Evolutionary conservation across 2,888 invertebrate species (phyloP).

Genomic region (Coelopa pilipes): DNA sequence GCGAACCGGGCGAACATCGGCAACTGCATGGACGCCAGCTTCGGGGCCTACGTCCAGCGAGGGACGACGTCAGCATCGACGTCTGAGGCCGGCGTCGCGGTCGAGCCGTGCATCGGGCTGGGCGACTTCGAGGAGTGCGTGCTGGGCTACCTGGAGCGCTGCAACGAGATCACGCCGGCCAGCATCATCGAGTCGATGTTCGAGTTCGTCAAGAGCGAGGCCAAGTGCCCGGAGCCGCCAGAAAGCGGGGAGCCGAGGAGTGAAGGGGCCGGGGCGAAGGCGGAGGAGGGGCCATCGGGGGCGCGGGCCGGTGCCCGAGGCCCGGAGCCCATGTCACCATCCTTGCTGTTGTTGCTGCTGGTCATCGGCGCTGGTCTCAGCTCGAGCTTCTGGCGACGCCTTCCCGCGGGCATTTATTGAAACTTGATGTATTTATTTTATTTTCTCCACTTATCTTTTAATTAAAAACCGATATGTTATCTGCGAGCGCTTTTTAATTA

Average conservation of each 20-base stretch:
- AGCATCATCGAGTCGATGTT: conserved; percentile 83
- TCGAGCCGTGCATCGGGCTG: conserved; percentile 57
- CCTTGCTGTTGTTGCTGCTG: no score
- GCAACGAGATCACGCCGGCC: conserved; percentile 78
- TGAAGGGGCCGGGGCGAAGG: not conserved
- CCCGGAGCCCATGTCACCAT: no score
- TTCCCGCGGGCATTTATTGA: no score
- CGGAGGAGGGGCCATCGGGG: no score
- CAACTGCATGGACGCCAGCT: conserved; percentile 73
- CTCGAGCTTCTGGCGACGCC: no score
- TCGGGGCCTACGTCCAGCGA: conserved; percentile 64
- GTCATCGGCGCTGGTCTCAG: no score
- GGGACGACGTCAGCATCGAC: conserved; percentile 66
- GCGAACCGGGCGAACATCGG: conserved; percentile 71
- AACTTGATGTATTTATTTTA: no score
- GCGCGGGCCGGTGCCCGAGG: no score
- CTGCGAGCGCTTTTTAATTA: no score
- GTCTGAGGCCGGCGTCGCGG: conserved; percentile 26
- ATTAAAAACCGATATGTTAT: no score
- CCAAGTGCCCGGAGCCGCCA: conserved; percentile 69
- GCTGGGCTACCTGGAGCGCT: conserved; percentile 69
- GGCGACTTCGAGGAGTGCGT: conserved; percentile 57
- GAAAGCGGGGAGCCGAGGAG: conserved; percentile 41
- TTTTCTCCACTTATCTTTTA: no score
- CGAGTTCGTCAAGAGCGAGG: conserved; percentile 74